phyloP scores from a whole-genome alignment of 2,797 vertebrate genomes.

The Mormyrus hasselquistii region DNA sequence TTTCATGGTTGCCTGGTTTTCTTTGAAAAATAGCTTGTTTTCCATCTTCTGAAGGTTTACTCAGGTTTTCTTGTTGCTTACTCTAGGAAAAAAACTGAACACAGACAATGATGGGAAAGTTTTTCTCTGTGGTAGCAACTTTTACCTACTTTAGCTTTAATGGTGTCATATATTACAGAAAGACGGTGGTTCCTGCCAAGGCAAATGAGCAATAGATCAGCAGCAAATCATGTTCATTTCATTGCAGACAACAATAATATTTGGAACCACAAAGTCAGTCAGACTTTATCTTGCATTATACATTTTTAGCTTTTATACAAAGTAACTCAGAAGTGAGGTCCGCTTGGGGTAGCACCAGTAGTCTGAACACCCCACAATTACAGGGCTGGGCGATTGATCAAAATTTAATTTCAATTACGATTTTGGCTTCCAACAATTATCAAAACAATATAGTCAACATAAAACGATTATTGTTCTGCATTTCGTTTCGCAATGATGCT shows the following conservation, averaged over 20 bases:
- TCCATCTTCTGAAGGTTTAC: slow-evolving; percentile 25
- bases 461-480: not conserved
- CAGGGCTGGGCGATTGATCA: not conserved
- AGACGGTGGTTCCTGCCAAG: slow-evolving; percentile 44
- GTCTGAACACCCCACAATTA: not conserved
- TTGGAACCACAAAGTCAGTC: slow-evolving; percentile 35
- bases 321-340: not conserved
- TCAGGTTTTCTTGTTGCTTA: slow-evolving; percentile 40
- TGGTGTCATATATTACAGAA: slow-evolving; percentile 27
- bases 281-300: not conserved
- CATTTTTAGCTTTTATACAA: not conserved
- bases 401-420: not conserved
- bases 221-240: slow-evolving; percentile 11
- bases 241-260: slow-evolving; percentile 14
- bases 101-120: slow-evolving; percentile 38
- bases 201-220: slow-evolving; percentile 31
- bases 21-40: not conserved
- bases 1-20: not conserved
- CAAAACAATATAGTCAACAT: not conserved
- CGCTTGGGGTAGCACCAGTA: not conserved
- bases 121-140: slow-evolving; percentile 32
- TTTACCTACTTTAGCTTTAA: slow-evolving; percentile 37
- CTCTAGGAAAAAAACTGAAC: slow-evolving; percentile 42
- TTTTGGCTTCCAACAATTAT: not conserved
- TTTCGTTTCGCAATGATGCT: too few relatives aligned